These are phyloP conservation scores for Melospiza melodia DNA, from an alignment of 2,113 vertebrate genomes.

Conservation along the genomic window DNA sequence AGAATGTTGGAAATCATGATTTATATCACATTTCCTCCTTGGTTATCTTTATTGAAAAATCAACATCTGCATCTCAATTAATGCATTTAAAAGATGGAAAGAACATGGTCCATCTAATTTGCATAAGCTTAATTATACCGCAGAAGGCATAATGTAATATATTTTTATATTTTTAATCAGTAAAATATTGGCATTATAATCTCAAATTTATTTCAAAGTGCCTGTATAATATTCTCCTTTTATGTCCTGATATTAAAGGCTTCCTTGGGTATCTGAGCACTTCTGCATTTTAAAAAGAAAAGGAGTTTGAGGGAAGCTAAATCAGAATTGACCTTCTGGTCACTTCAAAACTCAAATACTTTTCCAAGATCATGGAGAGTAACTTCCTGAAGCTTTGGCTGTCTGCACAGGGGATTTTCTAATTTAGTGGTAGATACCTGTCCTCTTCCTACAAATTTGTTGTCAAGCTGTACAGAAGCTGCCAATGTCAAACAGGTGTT, in stretches of 20 bases:
- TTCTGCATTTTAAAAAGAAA: constrained; percentile 33
- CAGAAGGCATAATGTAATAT: neutral
- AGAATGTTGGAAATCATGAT: neutral
- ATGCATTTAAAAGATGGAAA: neutral
- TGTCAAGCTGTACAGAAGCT: neutral
- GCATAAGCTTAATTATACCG: neutral
- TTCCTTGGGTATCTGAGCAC: neutral
- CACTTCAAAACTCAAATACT: neutral
- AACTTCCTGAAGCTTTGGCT: neutral
- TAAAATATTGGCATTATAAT: neutral
- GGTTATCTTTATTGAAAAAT: constrained; percentile 30
- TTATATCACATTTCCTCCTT: constrained; percentile 33
- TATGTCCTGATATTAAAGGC: constrained; percentile 28
- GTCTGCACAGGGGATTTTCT: neutral
- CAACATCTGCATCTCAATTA: constrained; percentile 52
- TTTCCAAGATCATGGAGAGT: neutral
- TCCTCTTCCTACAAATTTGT: neutral
- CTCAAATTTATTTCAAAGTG: neutral
- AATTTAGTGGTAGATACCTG: neutral
- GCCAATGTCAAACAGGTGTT: neutral
- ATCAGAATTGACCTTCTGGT: neutral
- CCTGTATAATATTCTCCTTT: neutral
- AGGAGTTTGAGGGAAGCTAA: neutral
- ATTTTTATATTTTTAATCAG: constrained; percentile 33
- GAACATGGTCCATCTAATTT: neutral